Conservation (phyloP, 2,113 vertebrate genomes). For the Echinops telfairi region DNA sequence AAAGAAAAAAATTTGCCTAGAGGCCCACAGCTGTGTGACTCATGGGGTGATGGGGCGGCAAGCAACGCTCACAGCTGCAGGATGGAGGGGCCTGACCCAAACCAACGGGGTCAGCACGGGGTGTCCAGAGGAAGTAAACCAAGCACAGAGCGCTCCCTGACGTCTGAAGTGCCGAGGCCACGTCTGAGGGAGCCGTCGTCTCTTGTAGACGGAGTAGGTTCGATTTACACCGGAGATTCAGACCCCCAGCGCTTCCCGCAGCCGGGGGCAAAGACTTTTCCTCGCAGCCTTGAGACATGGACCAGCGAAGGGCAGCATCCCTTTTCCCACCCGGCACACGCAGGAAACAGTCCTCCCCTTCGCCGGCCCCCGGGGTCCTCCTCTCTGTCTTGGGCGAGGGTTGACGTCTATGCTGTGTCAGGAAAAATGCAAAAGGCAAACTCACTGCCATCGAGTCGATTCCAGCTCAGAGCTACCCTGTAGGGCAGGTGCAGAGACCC, state of each 20-base stretch:
- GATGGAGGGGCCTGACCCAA: background rate
- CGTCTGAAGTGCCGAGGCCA: conserved; percentile 34
- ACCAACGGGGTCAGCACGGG: background rate
- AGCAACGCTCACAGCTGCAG: conserved; percentile 41
- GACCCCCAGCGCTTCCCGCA: background rate
- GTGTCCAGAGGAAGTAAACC: background rate
- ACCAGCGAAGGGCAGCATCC: background rate
- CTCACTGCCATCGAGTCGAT: no score
- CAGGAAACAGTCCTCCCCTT: background rate
- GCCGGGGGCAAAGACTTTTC: background rate
- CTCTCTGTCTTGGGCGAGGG: background rate
- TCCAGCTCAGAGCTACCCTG: no score
- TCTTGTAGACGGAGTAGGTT: background rate
- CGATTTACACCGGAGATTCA: conserved; percentile 21
- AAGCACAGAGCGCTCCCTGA: background rate
- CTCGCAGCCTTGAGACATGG: background rate
- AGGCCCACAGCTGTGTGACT: conserved; percentile 59
- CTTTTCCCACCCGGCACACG: background rate
- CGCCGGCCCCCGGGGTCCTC: background rate
- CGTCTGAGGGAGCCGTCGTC: background rate
- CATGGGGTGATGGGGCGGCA: background rate
- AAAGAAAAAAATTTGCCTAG: conserved; percentile 46
- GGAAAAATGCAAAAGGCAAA: no score
- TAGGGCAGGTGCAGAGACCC: no score
- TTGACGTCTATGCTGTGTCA: background rate